These are phyloP conservation scores for Bradypodion pumilum DNA, from an alignment of 2,797 vertebrate species.

Conservation along the genomic window DNA sequence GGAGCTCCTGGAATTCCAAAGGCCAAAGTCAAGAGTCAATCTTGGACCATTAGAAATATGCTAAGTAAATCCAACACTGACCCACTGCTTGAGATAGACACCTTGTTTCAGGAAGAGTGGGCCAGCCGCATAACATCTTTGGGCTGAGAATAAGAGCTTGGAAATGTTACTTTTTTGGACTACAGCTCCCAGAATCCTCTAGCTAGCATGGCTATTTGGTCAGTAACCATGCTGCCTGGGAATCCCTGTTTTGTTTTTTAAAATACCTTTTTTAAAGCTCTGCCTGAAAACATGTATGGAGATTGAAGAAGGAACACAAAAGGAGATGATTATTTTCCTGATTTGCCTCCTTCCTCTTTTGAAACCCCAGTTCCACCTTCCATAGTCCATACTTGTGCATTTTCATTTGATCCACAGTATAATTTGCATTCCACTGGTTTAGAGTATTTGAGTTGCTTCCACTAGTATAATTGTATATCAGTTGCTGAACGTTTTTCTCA, in stretches of 20 bases:
- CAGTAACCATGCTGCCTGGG: neutral
- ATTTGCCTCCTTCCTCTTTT: neutral
- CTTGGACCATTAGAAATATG: no score
- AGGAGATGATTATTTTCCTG: neutral
- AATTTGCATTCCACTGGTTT: slow-evolving; percentile 38
- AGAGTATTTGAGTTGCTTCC: slow-evolving; percentile 20
- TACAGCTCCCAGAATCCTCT: neutral
- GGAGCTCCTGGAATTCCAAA: neutral
- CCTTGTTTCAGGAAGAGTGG: neutral
- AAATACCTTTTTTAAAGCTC: neutral
- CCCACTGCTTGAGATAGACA: neutral
- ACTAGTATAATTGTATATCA: slow-evolving; percentile 22
- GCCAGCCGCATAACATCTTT: neutral
- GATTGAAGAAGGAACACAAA: neutral
- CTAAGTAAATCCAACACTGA: neutral
- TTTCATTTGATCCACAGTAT: slow-evolving; percentile 17
- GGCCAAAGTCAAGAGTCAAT: no score
- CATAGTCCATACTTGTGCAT: neutral
- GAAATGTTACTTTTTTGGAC: neutral
- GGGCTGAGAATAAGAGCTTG: neutral
- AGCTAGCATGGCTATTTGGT: neutral
- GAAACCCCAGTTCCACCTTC: neutral
- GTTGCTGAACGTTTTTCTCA: slow-evolving; percentile 32
- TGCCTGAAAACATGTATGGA: neutral
- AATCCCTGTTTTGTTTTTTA: neutral